Percentiles rank a stretch among this genome's conserved stretches.
Conservation (phyloP, 2,888 invertebrate genomes). For the Suillia variegata region DNA sequence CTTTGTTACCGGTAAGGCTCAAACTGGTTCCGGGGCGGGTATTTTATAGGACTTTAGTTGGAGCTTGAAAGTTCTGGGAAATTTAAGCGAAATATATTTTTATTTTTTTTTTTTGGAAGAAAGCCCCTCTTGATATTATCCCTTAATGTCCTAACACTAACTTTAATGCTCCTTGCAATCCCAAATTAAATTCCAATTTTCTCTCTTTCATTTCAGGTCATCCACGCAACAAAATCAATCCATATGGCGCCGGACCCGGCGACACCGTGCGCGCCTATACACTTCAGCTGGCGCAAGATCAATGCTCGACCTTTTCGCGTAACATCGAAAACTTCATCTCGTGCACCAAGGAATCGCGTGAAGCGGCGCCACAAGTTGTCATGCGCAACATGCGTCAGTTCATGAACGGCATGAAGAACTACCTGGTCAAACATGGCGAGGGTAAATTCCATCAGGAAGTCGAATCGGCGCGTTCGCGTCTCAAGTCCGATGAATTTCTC, state of each 20-base stretch:
- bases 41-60: neutral
- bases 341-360: constrained; percentile 88
- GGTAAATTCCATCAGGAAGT: constrained; percentile 90
- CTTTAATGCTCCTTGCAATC: too few species aligned
- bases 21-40: too few species aligned
- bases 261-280: constrained; percentile 79
- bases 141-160: too few species aligned
- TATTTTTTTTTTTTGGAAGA: too few species aligned
- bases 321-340: constrained; percentile 92
- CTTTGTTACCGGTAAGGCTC: constrained; percentile 51
- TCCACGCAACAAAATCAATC: constrained; percentile 66
- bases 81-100: too few species aligned
- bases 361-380: constrained; percentile 84
- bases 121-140: too few species aligned
- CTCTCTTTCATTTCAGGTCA: constrained; percentile 67
- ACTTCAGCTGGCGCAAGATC: constrained; percentile 79
- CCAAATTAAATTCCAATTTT: too few species aligned
- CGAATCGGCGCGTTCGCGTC: constrained; percentile 67
- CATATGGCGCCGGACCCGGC: constrained; percentile 66
- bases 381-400: constrained; percentile 94
- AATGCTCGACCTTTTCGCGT: constrained; percentile 87
- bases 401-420: constrained; percentile 99
- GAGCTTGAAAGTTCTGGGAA: too few species aligned
- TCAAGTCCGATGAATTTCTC: constrained; percentile 89
- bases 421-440: constrained; percentile 94